A percentile compares a stretch with the other conserved stretches of the same genome.
Conservation (phyloP, 2,888 invertebrate genomes). For the Buathra laborator region DNA sequence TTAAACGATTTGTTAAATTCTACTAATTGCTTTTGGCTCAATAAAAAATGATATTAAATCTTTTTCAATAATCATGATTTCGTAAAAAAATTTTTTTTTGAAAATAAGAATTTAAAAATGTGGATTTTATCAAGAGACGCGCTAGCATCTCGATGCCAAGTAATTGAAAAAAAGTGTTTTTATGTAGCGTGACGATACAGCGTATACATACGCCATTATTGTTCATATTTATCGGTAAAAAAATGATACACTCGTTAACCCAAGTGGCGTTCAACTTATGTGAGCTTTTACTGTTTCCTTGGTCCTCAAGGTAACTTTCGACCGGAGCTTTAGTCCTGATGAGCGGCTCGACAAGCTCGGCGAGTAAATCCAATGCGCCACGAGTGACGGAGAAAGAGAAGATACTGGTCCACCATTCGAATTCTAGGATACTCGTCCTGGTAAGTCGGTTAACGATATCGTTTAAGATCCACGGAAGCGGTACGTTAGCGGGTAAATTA, state of each 20-base stretch:
- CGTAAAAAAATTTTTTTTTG: too few relatives aligned
- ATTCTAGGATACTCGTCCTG: conserved; percentile 30
- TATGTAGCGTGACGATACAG: too few relatives aligned
- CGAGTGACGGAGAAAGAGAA: neutral
- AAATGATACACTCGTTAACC: neutral
- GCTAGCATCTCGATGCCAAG: too few relatives aligned
- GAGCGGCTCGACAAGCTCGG: conserved; percentile 33
- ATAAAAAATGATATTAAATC: neutral
- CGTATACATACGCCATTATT: too few relatives aligned
- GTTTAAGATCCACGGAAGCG: conserved; percentile 73
- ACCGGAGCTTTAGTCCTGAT: conserved; percentile 39
- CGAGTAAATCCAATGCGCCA: neutral
- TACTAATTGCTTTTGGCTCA: neutral
- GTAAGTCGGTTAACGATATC: conserved; percentile 73
- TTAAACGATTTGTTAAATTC: neutral
- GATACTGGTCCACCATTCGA: conserved; percentile 33
- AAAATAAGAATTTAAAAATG: too few relatives aligned
- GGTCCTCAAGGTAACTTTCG: conserved; percentile 29
- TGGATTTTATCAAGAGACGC: too few relatives aligned
- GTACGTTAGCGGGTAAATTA: conserved; percentile 73
- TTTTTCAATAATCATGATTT: neutral
- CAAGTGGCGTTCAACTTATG: neutral
- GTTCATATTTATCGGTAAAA: too few relatives aligned
- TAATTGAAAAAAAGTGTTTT: too few relatives aligned
- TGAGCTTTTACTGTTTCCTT: neutral